phyloP scores from a whole-genome alignment of 2,113 vertebrate species.

The Theristicus caerulescens region DNA sequence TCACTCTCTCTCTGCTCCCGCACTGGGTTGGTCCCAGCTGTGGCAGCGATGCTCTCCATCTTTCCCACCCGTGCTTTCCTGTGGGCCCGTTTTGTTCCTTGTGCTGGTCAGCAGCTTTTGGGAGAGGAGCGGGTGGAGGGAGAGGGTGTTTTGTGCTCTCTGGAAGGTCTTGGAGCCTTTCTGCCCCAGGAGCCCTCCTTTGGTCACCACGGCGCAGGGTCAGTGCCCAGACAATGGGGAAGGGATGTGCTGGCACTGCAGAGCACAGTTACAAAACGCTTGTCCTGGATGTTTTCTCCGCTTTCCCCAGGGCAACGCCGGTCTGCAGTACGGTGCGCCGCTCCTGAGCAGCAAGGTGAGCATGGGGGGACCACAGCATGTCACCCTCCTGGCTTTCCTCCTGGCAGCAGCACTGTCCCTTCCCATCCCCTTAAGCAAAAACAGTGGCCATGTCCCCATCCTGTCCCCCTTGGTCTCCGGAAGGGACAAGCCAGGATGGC shows the following conservation, averaged over 20 bases:
- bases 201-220: fast-evolving
- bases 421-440: not conserved
- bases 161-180: not conserved
- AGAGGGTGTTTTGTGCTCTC: not conserved
- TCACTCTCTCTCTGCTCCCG: not conserved
- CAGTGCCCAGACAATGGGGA: not conserved
- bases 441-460: not conserved
- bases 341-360: conserved; percentile 78
- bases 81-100: not conserved
- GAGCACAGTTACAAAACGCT: not conserved
- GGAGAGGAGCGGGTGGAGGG: not conserved
- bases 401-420: not conserved
- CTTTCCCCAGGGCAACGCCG: conserved; percentile 59
- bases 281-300: not conserved
- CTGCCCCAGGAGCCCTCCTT: not conserved
- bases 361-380: not conserved
- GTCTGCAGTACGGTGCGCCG: conserved; percentile 67
- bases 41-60: not conserved
- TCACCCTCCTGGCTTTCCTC: not conserved
- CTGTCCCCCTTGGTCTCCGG: fast-evolving
- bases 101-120: not conserved
- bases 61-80: not conserved
- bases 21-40: not conserved
- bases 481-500: not conserved
- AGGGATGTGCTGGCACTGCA: not conserved